Conservation (phyloP, 2,888 invertebrate genomes). For the Tiphia femorata region DNA sequence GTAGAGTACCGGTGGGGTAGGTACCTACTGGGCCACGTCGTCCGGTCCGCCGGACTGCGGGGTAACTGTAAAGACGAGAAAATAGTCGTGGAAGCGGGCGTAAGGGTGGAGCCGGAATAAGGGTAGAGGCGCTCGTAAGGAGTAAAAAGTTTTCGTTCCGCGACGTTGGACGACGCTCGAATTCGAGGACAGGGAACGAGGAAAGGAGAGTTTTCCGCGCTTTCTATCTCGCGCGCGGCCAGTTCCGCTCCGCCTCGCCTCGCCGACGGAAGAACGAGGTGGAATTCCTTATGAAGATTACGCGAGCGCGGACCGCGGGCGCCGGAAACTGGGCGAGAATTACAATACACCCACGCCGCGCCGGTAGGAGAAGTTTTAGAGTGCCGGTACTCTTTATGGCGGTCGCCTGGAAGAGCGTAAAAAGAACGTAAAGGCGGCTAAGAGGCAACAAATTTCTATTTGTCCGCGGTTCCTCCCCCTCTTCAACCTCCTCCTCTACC, state of each 20-base stretch:
- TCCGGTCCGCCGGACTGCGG: no score
- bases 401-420: no score
- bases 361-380: background rate
- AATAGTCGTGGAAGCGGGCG: no score
- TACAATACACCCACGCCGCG: background rate
- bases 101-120: no score
- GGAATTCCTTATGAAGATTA: background rate
- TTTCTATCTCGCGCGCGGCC: background rate
- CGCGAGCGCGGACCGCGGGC: background rate
- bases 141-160: background rate
- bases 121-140: no score
- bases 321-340: background rate
- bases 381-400: no score
- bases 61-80: no score
- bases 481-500: background rate
- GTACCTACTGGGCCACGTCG: no score
- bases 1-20: no score
- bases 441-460: slow-evolving; percentile 1
- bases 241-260: background rate
- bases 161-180: background rate
- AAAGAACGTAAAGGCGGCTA: background rate
- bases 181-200: background rate
- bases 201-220: background rate
- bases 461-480: background rate
- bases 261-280: background rate